phyloP scores from a whole-genome alignment of 2,888 invertebrate species.

The Mycalesis mineus region DNA sequence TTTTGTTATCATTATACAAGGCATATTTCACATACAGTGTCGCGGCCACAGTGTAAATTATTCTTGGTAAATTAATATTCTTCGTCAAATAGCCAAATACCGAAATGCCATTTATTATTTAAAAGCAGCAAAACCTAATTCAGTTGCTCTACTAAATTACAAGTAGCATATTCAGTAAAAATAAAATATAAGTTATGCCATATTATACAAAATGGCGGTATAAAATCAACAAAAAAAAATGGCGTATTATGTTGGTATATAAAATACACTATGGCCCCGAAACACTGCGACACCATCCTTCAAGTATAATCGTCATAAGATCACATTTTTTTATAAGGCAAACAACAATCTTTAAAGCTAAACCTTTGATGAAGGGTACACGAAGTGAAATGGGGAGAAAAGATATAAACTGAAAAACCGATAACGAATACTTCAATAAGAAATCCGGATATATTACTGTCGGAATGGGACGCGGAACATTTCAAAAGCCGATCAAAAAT shows the following conservation, averaged over 20 bases:
- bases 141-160: too few species aligned
- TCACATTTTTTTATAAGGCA: conserved; percentile 78
- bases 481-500: conserved; percentile 32
- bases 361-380: conserved; percentile 59
- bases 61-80: too few species aligned
- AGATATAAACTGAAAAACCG: conserved; percentile 51
- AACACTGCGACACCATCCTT: conserved; percentile 55
- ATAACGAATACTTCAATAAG: conserved; percentile 42
- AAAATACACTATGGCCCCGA: conserved; percentile 42
- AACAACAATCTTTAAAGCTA: conserved; percentile 78
- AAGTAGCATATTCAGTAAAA: too few species aligned
- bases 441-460: not conserved
- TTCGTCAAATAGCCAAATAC: too few species aligned
- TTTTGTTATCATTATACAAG: conserved; percentile 75
- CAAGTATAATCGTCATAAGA: conserved; percentile 74
- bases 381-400: not conserved
- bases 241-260: too few species aligned
- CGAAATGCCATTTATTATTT: too few species aligned
- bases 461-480: conserved; percentile 51
- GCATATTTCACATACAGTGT: conserved; percentile 61
- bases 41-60: conserved; percentile 41
- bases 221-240: too few species aligned
- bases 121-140: too few species aligned
- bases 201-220: too few species aligned
- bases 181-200: too few species aligned